These are phyloP conservation scores for Pipra filicauda DNA, from an alignment of 2,113 vertebrate genomes.

Conservation along the genomic window DNA sequence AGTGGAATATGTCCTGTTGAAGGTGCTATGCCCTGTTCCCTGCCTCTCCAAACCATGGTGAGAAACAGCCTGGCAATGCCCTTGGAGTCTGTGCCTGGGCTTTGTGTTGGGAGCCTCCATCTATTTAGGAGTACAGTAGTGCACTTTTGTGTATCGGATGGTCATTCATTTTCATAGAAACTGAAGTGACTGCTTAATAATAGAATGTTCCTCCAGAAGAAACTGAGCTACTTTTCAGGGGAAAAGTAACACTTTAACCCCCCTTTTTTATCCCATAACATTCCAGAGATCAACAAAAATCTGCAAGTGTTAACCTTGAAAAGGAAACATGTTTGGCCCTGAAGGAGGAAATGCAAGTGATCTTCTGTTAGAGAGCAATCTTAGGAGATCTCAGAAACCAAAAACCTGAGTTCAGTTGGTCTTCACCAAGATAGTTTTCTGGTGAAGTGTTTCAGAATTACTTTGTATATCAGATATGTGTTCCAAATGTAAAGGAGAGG, in stretches of 20 bases:
- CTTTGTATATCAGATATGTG: not conserved
- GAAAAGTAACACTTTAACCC: not conserved
- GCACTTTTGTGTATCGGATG: fast-evolving
- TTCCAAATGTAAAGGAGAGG: not conserved
- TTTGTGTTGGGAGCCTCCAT: not conserved
- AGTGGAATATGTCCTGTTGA: not conserved
- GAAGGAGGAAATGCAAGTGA: not conserved
- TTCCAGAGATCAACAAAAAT: not conserved
- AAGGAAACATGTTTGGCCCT: not conserved
- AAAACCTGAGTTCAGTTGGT: not conserved
- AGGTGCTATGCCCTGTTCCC: not conserved
- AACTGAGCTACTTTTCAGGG: not conserved
- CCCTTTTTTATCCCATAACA: not conserved
- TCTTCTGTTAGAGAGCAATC: not conserved
- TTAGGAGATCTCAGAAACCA: not conserved
- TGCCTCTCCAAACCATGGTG: not conserved
- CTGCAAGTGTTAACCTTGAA: not conserved
- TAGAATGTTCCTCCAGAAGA: not conserved
- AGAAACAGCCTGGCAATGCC: not conserved
- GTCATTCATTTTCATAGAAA: not conserved
- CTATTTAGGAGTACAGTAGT: not conserved
- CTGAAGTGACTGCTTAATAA: not conserved
- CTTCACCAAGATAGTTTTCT: not conserved
- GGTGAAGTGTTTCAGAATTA: not conserved
- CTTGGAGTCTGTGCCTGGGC: not conserved